Evolutionary conservation across 2,797 vertebrate species (phyloP).

Genomic region (Bufotes viridis): DNA sequence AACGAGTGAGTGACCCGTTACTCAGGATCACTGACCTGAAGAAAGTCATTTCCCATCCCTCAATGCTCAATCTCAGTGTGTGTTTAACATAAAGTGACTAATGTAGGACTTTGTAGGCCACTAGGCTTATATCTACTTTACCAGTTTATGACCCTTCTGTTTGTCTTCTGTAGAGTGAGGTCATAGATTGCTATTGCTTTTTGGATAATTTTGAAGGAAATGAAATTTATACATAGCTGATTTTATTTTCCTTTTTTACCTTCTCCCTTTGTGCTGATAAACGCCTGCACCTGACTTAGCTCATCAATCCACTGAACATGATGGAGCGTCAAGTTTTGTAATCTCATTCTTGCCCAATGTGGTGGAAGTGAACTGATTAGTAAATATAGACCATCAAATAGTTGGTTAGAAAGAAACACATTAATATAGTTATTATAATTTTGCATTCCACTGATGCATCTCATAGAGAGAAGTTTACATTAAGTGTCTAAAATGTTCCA

Average conservation of each 20-base stretch:
- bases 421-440: conserved; percentile 17
- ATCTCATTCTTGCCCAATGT: conserved; percentile 31
- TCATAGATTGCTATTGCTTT: neutral
- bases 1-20: conserved; percentile 53
- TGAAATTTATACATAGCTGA: conserved; percentile 1
- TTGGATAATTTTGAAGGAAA: conserved; percentile 1
- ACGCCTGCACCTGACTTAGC: conserved; percentile 20
- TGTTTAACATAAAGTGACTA: conserved; percentile 23
- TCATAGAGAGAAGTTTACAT: neutral
- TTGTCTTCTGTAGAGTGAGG: neutral
- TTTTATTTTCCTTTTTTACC: neutral
- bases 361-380: conserved; percentile 30
- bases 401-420: neutral
- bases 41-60: conserved; percentile 53
- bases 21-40: conserved; percentile 56
- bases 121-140: neutral
- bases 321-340: conserved; percentile 5
- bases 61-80: conserved; percentile 20
- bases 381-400: conserved; percentile 11
- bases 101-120: neutral
- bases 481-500: conserved; percentile 39
- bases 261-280: conserved; percentile 14
- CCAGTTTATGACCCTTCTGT: conserved; percentile 1
- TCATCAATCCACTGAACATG: neutral
- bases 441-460: neutral